These are phyloP conservation scores for Protosalanx chinensis DNA, from an alignment of 2,797 vertebrate species.

Conservation along the genomic window DNA sequence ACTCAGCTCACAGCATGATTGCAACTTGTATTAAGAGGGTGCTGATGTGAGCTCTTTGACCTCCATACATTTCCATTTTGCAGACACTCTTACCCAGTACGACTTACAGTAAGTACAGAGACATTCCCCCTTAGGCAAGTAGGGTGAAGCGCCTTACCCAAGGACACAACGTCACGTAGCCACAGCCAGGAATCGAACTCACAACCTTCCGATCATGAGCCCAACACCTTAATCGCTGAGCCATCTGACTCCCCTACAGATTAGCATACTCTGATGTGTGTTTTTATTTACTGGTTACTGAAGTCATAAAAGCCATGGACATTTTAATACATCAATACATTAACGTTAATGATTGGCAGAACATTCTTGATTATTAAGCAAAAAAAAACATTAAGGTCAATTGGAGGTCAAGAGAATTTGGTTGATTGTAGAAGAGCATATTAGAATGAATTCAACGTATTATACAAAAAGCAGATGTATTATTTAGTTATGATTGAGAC, in stretches of 20 bases:
- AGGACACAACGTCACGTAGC: no score
- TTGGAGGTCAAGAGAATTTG: constrained; percentile 54
- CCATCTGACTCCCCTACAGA: background rate
- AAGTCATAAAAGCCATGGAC: background rate
- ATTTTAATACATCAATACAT: constrained; percentile 6
- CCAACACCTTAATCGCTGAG: no score
- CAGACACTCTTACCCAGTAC: no score
- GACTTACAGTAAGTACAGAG: no score
- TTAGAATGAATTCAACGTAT: background rate
- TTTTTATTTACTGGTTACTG: background rate
- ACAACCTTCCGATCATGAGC: no score
- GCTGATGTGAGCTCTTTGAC: background rate
- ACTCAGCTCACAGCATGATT: background rate
- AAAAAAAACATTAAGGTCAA: constrained; percentile 60
- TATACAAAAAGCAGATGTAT: no score
- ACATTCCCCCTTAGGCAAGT: no score
- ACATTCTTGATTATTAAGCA: constrained; percentile 47
- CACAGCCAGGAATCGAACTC: no score
- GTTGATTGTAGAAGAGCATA: background rate
- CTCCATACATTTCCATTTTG: no score
- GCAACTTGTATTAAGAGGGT: background rate
- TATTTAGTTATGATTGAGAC: background rate
- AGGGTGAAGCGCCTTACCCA: no score
- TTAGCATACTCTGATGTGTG: background rate
- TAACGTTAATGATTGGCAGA: constrained; percentile 18